Evolutionary conservation across 2,797 vertebrate species (phyloP).

Genomic region (Arnoldichthys spilopterus): DNA sequence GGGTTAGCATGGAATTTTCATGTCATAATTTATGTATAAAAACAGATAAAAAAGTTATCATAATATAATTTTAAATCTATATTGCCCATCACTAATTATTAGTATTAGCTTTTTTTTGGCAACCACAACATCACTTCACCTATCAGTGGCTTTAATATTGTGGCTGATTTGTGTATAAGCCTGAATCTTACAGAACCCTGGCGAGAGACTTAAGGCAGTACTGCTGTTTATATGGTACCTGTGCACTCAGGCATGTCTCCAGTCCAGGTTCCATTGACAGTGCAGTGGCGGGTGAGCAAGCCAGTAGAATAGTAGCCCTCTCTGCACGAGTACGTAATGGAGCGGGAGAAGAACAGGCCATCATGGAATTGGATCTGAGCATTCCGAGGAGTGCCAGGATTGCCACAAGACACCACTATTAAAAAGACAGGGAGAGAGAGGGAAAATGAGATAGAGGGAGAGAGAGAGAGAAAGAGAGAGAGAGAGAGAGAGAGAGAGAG

Average conservation of each 20-base stretch:
- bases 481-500: slow-evolving; percentile 20
- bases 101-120: too few relatives aligned
- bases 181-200: neutral
- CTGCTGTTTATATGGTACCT: slow-evolving; percentile 73
- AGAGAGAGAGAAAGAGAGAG: slow-evolving; percentile 22
- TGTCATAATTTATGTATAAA: too few relatives aligned
- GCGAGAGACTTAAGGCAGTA: neutral
- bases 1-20: too few relatives aligned
- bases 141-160: too few relatives aligned
- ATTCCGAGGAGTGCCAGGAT: slow-evolving; percentile 94
- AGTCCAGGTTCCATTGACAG: slow-evolving; percentile 96
- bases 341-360: slow-evolving; percentile 91
- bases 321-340: slow-evolving; percentile 91
- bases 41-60: too few relatives aligned
- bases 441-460: neutral
- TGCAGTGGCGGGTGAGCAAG: slow-evolving; percentile 95
- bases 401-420: slow-evolving; percentile 94
- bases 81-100: too few relatives aligned
- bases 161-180: too few relatives aligned
- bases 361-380: slow-evolving; percentile 89
- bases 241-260: slow-evolving; percentile 92
- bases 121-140: too few relatives aligned
- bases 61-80: too few relatives aligned
- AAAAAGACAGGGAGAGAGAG: slow-evolving; percentile 23
- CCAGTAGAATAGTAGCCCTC: slow-evolving; percentile 94